Base-by-base conservation (phyloP, 2,888 invertebrate species). In the Agrochola lota region DNA sequence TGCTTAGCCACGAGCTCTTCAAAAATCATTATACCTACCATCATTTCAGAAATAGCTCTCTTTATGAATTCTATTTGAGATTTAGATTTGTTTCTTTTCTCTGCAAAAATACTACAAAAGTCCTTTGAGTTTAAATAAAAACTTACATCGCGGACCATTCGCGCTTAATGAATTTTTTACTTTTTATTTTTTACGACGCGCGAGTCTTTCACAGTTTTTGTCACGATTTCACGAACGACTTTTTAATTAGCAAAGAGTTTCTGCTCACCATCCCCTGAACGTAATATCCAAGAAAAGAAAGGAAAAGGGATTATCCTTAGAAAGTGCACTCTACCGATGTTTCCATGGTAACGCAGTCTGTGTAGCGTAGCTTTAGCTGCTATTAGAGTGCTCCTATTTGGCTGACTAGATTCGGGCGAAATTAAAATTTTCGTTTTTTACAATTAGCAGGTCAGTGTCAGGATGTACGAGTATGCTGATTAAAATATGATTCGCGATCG, bases 211-310 rank as follows among this genome's bases (percentile, higher is more conserved):
- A 57, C 60, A 73, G 74, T 78, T 73, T 83, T 73, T 70, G 67
- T 73, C 73, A 67, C 26, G 60, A 70, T 70, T 67, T 73, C 69
- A 62, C 26, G 57, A 71, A 70, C 60, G 46, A 78, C 49, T 67
- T 82, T 82, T 82, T 83, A 78, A 83, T 74, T 82, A 79, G 83
- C 83, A 79, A 82, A 83, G 71, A 83, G 74, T 74, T 83, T 79
- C 30, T 63, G 59, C 78, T 81, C 63, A 68, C 71, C 70, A 46
- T 72, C 63, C 30, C 17, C 23, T 60, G 78, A 11, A 69, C 40
- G 60, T 60, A 70, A 69, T 66, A 72, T 77, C 46, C 80, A 62
- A 71, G 70, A n/a, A 82, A 59, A 71, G 57, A 70, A 43, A 80
- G 78, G 40, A 59, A 59, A 46, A 62, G 71, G 43, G 81, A 78